Conservation (phyloP, 2,888 invertebrate species). For the Drosophila multiciliata region DNA sequence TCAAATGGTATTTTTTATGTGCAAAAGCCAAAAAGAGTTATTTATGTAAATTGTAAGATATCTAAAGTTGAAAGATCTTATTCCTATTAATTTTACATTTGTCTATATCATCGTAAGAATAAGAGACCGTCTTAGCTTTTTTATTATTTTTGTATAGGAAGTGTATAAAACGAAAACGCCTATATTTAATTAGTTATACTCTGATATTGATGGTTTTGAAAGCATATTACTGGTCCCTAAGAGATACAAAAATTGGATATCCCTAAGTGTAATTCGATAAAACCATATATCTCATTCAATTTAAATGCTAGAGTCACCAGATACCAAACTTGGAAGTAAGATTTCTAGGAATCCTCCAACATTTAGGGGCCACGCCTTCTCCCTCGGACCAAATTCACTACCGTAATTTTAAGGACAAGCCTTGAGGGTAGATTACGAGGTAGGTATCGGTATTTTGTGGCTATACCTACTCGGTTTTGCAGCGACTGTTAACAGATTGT, state of each 20-base stretch:
- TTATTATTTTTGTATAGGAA: too few species aligned
- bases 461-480: not conserved
- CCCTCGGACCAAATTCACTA: too few species aligned
- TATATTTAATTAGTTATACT: not conserved
- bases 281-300: not conserved
- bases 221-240: too few species aligned
- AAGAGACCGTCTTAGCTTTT: too few species aligned
- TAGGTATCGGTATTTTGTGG: not conserved
- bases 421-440: not conserved
- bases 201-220: not conserved
- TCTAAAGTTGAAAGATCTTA: not conserved
- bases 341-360: not conserved
- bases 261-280: too few species aligned
- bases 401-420: not conserved
- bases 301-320: not conserved
- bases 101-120: too few species aligned
- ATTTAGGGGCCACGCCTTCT: not conserved
- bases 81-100: too few species aligned
- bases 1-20: not conserved
- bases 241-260: too few species aligned
- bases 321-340: not conserved
- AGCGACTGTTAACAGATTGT: not conserved
- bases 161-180: too few species aligned
- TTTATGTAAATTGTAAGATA: not conserved
- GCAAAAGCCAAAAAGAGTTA: not conserved